Evolutionary conservation across 2,888 invertebrate species (phyloP).

Genomic region (Melinaea marsaeus): DNA sequence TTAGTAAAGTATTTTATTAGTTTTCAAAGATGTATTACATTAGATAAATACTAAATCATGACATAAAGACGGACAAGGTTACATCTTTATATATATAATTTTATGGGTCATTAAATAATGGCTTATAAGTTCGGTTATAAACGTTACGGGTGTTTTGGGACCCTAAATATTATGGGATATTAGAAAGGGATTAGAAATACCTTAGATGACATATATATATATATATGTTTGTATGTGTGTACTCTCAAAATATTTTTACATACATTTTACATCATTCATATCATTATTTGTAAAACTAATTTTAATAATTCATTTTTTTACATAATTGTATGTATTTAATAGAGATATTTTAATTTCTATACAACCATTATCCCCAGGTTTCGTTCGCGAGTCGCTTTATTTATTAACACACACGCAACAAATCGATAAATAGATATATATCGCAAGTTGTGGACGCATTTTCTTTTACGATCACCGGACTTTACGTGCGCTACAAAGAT

Average conservation of each 20-base stretch:
- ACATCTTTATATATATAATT: conserved; percentile 27
- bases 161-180: conserved; percentile 33
- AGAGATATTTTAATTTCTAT: too few species aligned
- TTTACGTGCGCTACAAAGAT: conserved; percentile 73
- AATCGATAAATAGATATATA: conserved; percentile 61
- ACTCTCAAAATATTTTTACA: too few species aligned
- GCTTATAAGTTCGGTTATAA: conserved; percentile 33
- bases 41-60: too few species aligned
- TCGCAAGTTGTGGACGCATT: conserved; percentile 68
- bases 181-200: conserved; percentile 28
- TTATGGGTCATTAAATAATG: conserved; percentile 39
- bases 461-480: conserved; percentile 72
- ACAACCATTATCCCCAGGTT: not conserved
- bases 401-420: conserved; percentile 36
- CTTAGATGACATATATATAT: conserved; percentile 15
- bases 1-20: too few species aligned
- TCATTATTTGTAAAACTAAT: too few species aligned
- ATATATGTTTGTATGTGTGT: too few species aligned
- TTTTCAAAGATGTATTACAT: too few species aligned
- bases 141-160: conserved; percentile 33
- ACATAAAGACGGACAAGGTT: too few species aligned
- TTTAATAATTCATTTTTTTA: too few species aligned
- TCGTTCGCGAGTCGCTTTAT: not conserved
- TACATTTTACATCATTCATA: too few species aligned
- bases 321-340: too few species aligned